Conservation (phyloP, 2,797 vertebrate species). For the Argyrosomus regius region DNA sequence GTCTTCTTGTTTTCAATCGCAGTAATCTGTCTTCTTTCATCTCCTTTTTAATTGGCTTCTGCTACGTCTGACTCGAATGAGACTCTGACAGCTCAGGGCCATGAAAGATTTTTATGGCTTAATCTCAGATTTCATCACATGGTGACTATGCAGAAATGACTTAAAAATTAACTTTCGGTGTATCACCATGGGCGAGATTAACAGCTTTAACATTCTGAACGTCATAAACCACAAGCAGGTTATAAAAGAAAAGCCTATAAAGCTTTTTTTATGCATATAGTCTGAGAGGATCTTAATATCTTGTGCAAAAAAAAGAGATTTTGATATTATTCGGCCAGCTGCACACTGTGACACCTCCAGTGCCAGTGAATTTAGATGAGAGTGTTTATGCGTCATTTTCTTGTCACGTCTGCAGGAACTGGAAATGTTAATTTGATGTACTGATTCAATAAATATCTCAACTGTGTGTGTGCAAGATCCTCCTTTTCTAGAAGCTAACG, state of each 20-base stretch:
- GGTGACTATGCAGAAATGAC: neutral
- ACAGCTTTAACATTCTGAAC: neutral
- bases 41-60: slow-evolving; percentile 41
- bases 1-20: slow-evolving; percentile 26
- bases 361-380: neutral
- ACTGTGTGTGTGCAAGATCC: neutral
- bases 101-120: slow-evolving; percentile 16
- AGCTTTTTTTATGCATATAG: neutral
- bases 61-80: slow-evolving; percentile 3
- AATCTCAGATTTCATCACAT: slow-evolving; percentile 33
- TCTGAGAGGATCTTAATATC: neutral
- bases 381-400: neutral
- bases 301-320: neutral
- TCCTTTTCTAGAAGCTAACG: neutral
- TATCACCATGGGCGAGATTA: neutral
- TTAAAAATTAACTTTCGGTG: neutral
- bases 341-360: neutral
- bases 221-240: neutral
- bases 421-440: neutral
- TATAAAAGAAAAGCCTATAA: neutral
- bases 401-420: neutral
- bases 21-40: slow-evolving; percentile 48
- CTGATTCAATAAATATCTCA: neutral
- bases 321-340: neutral
- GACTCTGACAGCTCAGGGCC: neutral